Evolutionary conservation across 2,113 vertebrate species (phyloP).

Genomic region (Psophia crepitans): DNA sequence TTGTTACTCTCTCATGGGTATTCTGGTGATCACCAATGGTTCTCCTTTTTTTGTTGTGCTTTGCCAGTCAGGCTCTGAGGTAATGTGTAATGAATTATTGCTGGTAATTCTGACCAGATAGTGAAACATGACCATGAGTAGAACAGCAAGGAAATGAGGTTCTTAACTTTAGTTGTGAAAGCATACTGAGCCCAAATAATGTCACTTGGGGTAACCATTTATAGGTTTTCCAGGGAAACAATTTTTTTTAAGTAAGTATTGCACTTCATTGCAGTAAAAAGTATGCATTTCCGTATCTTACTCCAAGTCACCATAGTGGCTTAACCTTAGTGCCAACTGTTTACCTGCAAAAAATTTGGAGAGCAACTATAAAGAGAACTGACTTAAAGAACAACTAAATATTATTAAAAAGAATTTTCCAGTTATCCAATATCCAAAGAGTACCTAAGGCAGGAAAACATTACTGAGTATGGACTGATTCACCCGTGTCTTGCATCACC

Average conservation of each 20-base stretch:
- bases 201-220: neutral
- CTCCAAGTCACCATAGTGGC: neutral
- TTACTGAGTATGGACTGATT: neutral
- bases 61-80: neutral
- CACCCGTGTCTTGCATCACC: neutral
- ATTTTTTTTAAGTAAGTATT: neutral
- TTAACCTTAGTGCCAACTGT: neutral
- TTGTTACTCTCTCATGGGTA: neutral
- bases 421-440: neutral
- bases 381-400: neutral
- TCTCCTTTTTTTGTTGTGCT: neutral
- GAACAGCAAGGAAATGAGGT: neutral
- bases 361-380: neutral
- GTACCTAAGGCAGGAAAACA: neutral
- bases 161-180: neutral
- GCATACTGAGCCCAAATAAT: neutral
- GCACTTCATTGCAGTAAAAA: neutral
- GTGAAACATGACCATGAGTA: neutral
- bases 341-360: neutral
- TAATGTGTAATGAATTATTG: neutral
- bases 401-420: neutral
- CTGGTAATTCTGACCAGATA: neutral
- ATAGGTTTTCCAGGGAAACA: neutral
- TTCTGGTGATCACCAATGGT: neutral
- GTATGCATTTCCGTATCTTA: rapidly evolving